Evolutionary conservation across 2,113 vertebrate genomes (phyloP).

Genomic region (Scopus umbretta): DNA sequence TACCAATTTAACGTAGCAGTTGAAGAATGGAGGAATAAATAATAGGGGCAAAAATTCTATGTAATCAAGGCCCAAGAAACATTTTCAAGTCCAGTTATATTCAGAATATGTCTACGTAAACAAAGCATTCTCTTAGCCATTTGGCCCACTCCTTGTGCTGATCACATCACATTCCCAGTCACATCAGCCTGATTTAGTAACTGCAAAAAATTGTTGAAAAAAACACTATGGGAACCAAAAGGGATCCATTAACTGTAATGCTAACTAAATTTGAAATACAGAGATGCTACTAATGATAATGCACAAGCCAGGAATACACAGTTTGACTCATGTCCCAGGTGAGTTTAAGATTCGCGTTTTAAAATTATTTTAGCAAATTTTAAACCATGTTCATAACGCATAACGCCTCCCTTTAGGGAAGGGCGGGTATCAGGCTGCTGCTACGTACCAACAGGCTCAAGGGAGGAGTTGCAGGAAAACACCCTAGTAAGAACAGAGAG

Average conservation of each 20-base stretch:
- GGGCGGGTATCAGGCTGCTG: background rate
- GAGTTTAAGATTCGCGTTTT: background rate
- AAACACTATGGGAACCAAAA: background rate
- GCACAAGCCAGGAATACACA: background rate
- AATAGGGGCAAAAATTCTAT: background rate
- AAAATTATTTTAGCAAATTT: background rate
- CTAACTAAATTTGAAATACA: background rate
- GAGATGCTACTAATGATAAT: background rate
- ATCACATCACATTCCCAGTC: background rate
- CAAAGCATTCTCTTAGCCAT: background rate
- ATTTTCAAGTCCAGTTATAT: background rate
- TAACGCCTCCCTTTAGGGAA: background rate
- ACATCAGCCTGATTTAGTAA: background rate
- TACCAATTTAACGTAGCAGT: background rate
- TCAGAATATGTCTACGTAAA: background rate
- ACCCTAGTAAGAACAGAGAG: background rate
- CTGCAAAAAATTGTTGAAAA: background rate
- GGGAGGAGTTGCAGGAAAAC: background rate
- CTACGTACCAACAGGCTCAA: fast-evolving
- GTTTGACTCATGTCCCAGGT: background rate
- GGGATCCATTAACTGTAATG: background rate
- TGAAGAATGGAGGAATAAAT: background rate
- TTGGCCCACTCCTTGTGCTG: background rate
- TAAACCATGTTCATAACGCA: background rate
- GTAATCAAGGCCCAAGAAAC: background rate